Percentiles rank a stretch among this genome's conserved stretches.
Conservation (phyloP, 2,113 vertebrate genomes). For the Dicentrarchus labrax region DNA sequence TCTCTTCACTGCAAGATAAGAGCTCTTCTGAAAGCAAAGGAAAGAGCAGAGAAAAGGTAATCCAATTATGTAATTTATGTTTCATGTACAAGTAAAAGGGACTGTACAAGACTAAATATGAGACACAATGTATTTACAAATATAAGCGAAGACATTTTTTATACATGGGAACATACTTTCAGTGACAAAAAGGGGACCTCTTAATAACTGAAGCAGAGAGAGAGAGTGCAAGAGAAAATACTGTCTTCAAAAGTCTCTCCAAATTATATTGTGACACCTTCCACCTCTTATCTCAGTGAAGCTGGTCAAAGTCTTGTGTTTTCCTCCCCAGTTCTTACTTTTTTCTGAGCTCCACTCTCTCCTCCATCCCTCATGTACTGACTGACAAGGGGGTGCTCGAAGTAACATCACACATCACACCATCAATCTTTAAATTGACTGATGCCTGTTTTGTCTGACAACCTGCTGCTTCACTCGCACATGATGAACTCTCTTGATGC, state of each 20-base stretch:
- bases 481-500: neutral
- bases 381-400: conserved; percentile 15
- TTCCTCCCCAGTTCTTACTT: neutral
- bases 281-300: conserved; percentile 7
- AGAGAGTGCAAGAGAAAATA: neutral
- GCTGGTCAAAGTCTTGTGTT: neutral
- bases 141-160: neutral
- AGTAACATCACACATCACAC: neutral
- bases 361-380: neutral
- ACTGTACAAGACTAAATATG: neutral
- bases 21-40: conserved; percentile 1
- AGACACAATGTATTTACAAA: conserved; percentile 5
- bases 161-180: neutral
- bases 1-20: conserved; percentile 14
- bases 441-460: neutral
- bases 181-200: neutral
- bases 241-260: conserved; percentile 12
- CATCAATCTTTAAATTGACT: neutral
- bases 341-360: conserved; percentile 10
- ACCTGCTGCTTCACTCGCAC: neutral
- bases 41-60: conserved; percentile 4
- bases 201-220: neutral
- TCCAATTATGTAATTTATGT: neutral
- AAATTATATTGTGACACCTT: conserved; percentile 38
- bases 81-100: neutral